Evolutionary conservation across 2,888 invertebrate species (phyloP), one percentile per base, ranked within the genome.

Genomic region (Perithous albicinctus): DNA sequence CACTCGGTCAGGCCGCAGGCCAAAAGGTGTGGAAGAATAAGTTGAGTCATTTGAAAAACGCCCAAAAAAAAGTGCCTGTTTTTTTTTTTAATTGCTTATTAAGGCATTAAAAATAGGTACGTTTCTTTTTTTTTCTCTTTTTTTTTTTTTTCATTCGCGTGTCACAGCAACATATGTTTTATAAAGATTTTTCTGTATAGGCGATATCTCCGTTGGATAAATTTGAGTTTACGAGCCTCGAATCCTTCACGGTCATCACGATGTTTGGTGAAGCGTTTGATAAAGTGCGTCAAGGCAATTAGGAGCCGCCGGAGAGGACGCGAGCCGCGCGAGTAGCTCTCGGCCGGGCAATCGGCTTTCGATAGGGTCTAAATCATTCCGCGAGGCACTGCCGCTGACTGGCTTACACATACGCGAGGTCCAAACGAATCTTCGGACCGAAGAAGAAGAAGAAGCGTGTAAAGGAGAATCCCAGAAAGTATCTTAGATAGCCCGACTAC

Each of bases 231-330:
- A 48, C 64, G 59, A 51, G 51, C 20, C 26, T 23, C 43, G 46
- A 56, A 76, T 80, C 43, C 66, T 59, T 41, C 66, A 72, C 66
- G 76, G 66, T 70, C 64, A 75, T 82, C 76, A 46, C 64, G 77
- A 78, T 78, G 76, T 82, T 84, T 82, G 82, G 75, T 63, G 77
- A 84, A 82, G 78, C 79, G 63, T 67, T 67, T 80, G 84, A 84
- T 80, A 78, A 82, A 84, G 78, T 82, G 80, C 82, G 82, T 82
- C 84, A 82, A 69, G 78, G 77, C 78, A 82, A 84, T 84, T 84
- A 84, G 80, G 70, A 64, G 48, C 64, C 46, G 75, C 70, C 70
- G 80, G 38, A 66, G 23, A 26, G 15, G 29, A 59, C 38, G 56
- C 23, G 54, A 51, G 26, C 51, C 6, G 32, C 51, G 46, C 26